Percentiles rank a stretch among this genome's conserved stretches.
phyloP scores from a whole-genome alignment of 2,113 vertebrate genomes.

The Columba livia region DNA sequence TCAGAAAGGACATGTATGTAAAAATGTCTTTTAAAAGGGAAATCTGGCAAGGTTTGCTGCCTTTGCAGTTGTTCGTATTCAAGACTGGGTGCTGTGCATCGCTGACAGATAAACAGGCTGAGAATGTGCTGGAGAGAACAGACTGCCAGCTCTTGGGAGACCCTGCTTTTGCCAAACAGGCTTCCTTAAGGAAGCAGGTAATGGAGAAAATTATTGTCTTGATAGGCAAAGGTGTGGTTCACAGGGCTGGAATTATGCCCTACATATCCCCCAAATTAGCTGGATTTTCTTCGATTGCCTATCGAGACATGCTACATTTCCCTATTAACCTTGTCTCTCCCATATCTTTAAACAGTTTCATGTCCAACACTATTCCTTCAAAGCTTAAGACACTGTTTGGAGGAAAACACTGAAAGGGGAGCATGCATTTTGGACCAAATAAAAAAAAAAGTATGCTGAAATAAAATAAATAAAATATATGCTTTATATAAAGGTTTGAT shows the following conservation, averaged over 20 bases:
- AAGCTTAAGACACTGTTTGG: not conserved
- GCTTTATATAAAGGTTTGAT: not conserved
- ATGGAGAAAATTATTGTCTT: not conserved
- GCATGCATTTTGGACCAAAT: not conserved
- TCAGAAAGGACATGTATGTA: not conserved
- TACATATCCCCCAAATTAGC: not conserved
- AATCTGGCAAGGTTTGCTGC: not conserved
- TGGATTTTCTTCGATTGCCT: not conserved
- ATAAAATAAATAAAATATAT: not conserved
- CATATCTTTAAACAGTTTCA: not conserved
- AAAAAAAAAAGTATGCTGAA: not conserved
- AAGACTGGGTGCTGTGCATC: not conserved
- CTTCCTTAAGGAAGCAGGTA: not conserved
- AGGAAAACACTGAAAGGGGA: not conserved
- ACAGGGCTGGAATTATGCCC: not conserved
- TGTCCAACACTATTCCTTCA: not conserved
- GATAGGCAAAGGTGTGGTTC: not conserved
- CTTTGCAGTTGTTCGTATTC: not conserved
- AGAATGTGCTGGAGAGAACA: not conserved
- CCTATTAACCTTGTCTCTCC: not conserved
- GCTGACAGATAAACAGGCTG: not conserved
- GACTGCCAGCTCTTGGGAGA: not conserved
- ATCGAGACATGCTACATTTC: not conserved
- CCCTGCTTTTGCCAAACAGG: not conserved
- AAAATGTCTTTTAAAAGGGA: not conserved